A percentile compares a stretch with the other conserved stretches of the same genome.
phyloP scores from a whole-genome alignment of 2,113 vertebrate species.

The Ctenomys sociabilis region DNA sequence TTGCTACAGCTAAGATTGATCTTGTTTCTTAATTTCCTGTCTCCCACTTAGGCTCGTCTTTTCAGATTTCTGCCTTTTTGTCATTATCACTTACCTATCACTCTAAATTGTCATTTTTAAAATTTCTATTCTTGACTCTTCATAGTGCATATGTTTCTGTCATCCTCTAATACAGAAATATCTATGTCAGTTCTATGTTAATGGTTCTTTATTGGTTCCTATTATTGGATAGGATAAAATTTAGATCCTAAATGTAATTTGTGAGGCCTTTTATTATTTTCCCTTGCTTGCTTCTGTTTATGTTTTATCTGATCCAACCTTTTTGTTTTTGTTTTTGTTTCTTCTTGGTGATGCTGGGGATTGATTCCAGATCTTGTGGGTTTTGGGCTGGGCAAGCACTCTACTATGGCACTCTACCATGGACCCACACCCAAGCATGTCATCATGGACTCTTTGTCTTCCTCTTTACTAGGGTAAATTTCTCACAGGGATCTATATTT shows the following conservation, averaged over 20 bases:
- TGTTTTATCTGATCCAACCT: neutral
- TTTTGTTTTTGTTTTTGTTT: neutral
- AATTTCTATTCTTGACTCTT: neutral
- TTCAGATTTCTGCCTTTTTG: conserved; percentile 16
- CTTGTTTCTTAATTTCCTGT: neutral
- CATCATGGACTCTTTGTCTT: neutral
- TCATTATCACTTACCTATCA: neutral
- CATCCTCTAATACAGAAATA: neutral
- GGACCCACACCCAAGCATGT: neutral
- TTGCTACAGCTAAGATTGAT: neutral
- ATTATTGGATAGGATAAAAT: neutral
- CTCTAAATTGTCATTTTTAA: neutral
- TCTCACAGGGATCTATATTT: neutral
- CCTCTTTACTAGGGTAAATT: conserved; percentile 27
- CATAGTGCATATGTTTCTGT: neutral
- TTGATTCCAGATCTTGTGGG: neutral
- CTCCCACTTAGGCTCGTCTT: neutral
- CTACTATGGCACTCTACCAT: neutral
- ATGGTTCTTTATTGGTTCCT: neutral
- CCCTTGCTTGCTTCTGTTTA: neutral
- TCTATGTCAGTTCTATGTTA: neutral
- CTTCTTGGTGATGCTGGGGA: neutral
- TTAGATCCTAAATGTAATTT: neutral
- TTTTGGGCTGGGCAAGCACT: neutral
- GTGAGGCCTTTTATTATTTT: neutral